A percentile compares a stretch with the other conserved stretches of the same genome.
These are phyloP conservation scores for Heteropelma amictum DNA, from an alignment of 2,888 invertebrate species.

Conservation along the genomic window DNA sequence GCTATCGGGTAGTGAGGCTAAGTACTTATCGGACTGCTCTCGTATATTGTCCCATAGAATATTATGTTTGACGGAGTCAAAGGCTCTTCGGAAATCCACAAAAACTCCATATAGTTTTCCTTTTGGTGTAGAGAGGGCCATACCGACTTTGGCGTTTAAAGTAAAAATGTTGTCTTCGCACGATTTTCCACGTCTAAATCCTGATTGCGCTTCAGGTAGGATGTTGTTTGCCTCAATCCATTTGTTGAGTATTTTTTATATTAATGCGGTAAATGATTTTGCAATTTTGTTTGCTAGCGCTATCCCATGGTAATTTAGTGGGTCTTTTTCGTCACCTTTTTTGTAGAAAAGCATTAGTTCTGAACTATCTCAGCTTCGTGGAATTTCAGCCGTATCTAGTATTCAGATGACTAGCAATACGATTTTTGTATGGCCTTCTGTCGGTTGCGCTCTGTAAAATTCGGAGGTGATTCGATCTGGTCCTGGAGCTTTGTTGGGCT, in stretches of 20 bases:
- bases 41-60: slow-evolving; percentile 9
- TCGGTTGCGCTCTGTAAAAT: not conserved
- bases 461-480: slow-evolving; percentile 1
- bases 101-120: slow-evolving; percentile 25
- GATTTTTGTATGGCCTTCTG: not conserved
- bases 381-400: not conserved
- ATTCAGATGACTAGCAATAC: not conserved
- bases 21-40: not conserved
- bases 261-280: not conserved
- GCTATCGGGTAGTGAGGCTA: slow-evolving; percentile 20
- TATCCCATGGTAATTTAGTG: slow-evolving; percentile 10
- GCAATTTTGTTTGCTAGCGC: slow-evolving; percentile 3
- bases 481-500: slow-evolving; percentile 16
- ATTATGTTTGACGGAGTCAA: slow-evolving; percentile 12
- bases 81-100: slow-evolving; percentile 1
- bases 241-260: not conserved
- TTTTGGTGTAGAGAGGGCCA: not conserved
- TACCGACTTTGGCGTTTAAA: not conserved
- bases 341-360: slow-evolving; percentile 9
- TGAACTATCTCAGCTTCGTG: not conserved
- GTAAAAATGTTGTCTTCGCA: slow-evolving; percentile 6
- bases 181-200: not conserved
- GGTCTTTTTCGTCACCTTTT: slow-evolving; percentile 8
- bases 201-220: slow-evolving; percentile 23
- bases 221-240: slow-evolving; percentile 1